Evolutionary conservation across 1,140 invertebrate genomes (phyloP).

Genomic region (Micrasema minimum): DNA sequence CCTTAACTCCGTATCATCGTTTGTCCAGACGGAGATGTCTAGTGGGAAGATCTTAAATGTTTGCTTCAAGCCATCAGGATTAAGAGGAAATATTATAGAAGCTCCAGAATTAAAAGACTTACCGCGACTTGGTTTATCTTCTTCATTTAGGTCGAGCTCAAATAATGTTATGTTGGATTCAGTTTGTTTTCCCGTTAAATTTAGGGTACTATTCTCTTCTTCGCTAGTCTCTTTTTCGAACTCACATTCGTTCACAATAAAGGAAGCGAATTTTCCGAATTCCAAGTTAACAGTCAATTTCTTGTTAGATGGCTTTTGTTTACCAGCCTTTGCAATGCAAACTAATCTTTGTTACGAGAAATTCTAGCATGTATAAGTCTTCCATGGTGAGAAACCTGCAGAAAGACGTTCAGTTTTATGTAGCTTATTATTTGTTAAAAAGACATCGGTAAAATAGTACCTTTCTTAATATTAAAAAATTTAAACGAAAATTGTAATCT

Average conservation of each 20-base stretch:
- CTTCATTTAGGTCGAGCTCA: constrained; percentile 14
- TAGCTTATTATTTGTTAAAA: neutral
- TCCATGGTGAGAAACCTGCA: constrained; percentile 27
- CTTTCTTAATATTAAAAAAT: neutral
- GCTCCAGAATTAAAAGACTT: constrained; percentile 36
- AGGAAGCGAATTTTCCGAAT: constrained; percentile 39
- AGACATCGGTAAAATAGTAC: neutral
- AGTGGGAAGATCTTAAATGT: constrained; percentile 34
- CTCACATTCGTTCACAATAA: constrained; percentile 31
- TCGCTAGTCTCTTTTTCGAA: constrained; percentile 30
- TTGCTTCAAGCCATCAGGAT: constrained; percentile 36
- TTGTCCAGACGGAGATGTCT: constrained; percentile 34
- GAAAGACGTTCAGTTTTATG: constrained; percentile 27
- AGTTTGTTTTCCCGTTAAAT: neutral
- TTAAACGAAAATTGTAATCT: too few species aligned
- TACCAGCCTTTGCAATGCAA: constrained; percentile 21
- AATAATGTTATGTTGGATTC: constrained; percentile 6
- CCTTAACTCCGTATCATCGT: constrained; percentile 25
- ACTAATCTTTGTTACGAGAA: constrained; percentile 17
- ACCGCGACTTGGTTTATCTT: neutral
- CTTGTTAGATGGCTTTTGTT: constrained; percentile 1
- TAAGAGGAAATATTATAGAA: constrained; percentile 36
- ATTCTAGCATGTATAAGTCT: constrained; percentile 31
- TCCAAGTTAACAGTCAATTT: constrained; percentile 36
- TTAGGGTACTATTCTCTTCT: neutral